Percentiles rank a stretch among this genome's conserved stretches.
Evolutionary conservation across 1,140 invertebrate genomes (phyloP).

Genomic region (Agraylea sexmaculata): DNA sequence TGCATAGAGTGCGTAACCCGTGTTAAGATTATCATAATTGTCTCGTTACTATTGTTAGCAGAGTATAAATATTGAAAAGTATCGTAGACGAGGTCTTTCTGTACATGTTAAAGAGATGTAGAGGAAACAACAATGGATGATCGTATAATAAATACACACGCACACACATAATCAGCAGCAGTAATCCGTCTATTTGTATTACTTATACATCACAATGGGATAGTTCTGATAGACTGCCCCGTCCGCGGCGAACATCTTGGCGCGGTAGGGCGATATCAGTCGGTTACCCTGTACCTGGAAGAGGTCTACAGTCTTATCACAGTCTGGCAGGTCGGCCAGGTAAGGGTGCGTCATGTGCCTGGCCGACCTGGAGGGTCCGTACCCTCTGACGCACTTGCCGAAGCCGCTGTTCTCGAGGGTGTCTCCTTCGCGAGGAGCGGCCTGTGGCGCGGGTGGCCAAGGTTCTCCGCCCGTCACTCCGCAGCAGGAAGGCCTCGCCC

Average conservation of each 20-base stretch:
- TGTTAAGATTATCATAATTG: too few relatives aligned
- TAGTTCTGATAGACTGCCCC: conserved; percentile 21
- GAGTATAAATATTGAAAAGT: too few relatives aligned
- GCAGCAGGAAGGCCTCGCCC: conserved; percentile 1
- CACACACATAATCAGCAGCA: neutral
- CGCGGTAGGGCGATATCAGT: conserved; percentile 21
- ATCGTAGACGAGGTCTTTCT: too few relatives aligned
- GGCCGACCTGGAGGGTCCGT: conserved; percentile 7
- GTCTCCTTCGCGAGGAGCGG: conserved; percentile 20
- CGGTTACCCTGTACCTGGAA: conserved; percentile 22
- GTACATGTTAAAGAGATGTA: too few relatives aligned
- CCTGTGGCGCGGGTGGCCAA: neutral
- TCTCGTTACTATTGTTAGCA: too few relatives aligned
- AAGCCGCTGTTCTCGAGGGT: conserved; percentile 16
- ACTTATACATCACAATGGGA: conserved; percentile 22
- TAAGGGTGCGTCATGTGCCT: conserved; percentile 16
- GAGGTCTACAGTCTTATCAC: conserved; percentile 22
- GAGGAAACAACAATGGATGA: too few relatives aligned
- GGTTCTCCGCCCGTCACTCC: conserved; percentile 1
- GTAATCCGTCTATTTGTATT: too few relatives aligned
- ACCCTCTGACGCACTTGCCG: conserved; percentile 12
- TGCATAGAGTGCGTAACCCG: too few relatives aligned
- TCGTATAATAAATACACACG: neutral
- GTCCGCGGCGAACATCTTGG: conserved; percentile 20
- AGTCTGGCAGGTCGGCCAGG: conserved; percentile 14